Conservation (phyloP, 2,113 vertebrate species). For the Origma solitaria region DNA sequence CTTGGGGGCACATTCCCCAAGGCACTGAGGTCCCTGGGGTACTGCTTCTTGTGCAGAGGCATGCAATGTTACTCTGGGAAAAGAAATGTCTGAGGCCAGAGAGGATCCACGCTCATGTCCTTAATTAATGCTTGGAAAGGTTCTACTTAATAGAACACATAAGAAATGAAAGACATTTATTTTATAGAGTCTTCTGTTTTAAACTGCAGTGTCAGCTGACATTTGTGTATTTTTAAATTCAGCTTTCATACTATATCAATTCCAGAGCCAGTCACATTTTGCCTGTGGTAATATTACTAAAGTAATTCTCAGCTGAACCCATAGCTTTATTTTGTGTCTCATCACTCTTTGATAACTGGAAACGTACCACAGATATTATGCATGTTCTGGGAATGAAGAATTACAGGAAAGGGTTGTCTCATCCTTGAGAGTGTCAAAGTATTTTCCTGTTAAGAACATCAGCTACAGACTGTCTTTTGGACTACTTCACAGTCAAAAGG, state of each 20-base stretch:
- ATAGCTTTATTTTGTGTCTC: background rate
- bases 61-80: accelerated
- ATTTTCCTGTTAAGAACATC: background rate
- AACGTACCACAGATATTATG: background rate
- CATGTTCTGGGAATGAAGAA: background rate
- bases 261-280: background rate
- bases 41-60: background rate
- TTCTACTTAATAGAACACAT: background rate
- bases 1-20: accelerated
- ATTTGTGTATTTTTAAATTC: background rate
- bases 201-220: background rate
- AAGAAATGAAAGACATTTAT: background rate
- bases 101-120: background rate
- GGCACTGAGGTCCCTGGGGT: background rate
- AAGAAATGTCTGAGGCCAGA: background rate
- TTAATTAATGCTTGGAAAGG: background rate
- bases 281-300: background rate
- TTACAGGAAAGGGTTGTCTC: background rate
- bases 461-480: background rate
- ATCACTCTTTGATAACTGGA: background rate
- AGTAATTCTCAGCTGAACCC: background rate
- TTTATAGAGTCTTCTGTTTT: background rate
- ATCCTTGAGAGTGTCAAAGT: background rate
- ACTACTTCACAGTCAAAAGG: background rate
- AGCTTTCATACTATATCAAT: background rate